Evolutionary conservation across 2,888 invertebrate genomes (phyloP).

Genomic region (Acrobasis consociella): DNA sequence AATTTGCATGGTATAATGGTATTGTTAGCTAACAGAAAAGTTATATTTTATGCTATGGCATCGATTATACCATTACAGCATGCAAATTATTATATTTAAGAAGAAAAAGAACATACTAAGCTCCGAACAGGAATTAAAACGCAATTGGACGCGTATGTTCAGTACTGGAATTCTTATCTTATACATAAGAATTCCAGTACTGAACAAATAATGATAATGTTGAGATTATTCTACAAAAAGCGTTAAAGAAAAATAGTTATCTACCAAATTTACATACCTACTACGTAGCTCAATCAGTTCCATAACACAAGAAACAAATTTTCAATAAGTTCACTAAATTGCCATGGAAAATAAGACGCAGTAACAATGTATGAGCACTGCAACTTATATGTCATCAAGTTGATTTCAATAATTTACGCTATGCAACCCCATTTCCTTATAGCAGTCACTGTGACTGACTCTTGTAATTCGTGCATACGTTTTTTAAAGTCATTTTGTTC

Average conservation of each 20-base stretch:
- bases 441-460: neutral
- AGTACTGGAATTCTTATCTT: too few relatives aligned
- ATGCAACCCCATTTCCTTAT: conserved; percentile 31
- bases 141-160: too few relatives aligned
- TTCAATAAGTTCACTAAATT: conserved; percentile 10
- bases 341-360: conserved; percentile 10
- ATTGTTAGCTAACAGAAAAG: too few relatives aligned
- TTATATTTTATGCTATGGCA: too few relatives aligned
- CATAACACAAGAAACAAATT: neutral
- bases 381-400: conserved; percentile 35
- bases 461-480: neutral
- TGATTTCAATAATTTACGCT: conserved; percentile 47
- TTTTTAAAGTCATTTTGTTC: neutral
- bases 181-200: too few relatives aligned
- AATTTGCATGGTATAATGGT: too few relatives aligned
- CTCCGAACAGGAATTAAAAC: too few relatives aligned
- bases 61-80: too few relatives aligned
- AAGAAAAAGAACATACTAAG: too few relatives aligned
- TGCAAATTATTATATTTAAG: too few relatives aligned
- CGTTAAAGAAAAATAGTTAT: neutral
- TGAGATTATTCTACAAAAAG: neutral
- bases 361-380: conserved; percentile 22
- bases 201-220: too few relatives aligned
- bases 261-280: neutral
- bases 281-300: neutral